Evolutionary conservation across 92 coral and sea anemone species (phyloP).

Genomic region (Diadumene lineata): DNA sequence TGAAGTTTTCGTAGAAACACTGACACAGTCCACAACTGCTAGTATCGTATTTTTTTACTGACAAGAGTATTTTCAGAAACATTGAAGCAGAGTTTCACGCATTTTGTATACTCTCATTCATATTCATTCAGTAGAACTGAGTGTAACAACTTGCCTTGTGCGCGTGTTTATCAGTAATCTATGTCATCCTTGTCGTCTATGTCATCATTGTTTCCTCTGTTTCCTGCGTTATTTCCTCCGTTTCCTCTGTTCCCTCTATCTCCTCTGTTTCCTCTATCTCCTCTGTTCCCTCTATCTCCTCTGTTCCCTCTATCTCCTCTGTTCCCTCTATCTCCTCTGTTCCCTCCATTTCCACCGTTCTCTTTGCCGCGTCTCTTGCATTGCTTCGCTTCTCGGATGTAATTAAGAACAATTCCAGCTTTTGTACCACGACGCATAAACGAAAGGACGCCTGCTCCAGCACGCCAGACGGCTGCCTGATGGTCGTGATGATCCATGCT

Average conservation of each 20-base stretch:
- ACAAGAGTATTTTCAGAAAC: neutral
- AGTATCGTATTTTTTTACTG: neutral
- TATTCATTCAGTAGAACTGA: no score
- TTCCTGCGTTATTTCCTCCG: no score
- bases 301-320: no score
- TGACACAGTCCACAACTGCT: neutral
- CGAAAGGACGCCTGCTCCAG: constrained; percentile 37
- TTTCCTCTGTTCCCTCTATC: no score
- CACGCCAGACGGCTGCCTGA: constrained; percentile 26
- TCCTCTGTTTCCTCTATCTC: no score
- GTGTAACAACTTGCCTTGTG: no score
- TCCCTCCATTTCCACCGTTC: neutral
- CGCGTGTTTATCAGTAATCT: no score
- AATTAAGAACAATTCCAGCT: constrained; percentile 3
- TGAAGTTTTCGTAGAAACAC: neutral
- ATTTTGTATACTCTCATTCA: no score
- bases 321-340: neutral
- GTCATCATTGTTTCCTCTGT: no score
- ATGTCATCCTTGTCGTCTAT: no score
- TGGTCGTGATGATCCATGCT: constrained; percentile 20
- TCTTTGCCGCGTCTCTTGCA: constrained; percentile 1
- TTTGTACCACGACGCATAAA: constrained; percentile 23
- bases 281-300: no score
- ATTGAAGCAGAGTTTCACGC: neutral
- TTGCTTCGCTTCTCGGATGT: constrained; percentile 13